Percentiles rank a stretch among this genome's conserved stretches.
phyloP scores from a whole-genome alignment of 2,113 vertebrate genomes.

The Prionailurus viverrinus region DNA sequence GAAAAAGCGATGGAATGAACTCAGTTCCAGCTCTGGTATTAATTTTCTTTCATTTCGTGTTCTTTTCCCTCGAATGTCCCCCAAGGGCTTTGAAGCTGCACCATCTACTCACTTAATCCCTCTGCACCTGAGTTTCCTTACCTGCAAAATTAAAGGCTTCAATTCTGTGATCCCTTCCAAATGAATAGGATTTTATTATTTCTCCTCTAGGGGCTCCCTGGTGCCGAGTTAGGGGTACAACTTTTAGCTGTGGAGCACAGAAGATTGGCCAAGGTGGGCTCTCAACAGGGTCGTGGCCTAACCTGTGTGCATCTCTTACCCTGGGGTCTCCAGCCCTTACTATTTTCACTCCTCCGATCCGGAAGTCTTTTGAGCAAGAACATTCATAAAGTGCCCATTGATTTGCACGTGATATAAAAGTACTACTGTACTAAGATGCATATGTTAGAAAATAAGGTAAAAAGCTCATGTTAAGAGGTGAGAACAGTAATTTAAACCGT shows the following conservation, averaged over 20 bases:
- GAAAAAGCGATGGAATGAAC: not conserved
- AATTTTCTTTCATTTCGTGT: conserved; percentile 22
- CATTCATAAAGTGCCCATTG: not conserved
- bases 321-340: not conserved
- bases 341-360: not conserved
- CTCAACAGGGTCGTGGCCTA: not conserved
- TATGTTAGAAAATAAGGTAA: not conserved
- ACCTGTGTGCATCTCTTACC: not conserved
- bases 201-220: not conserved
- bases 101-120: not conserved
- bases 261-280: not conserved
- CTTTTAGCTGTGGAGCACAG: not conserved
- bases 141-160: conserved; percentile 60
- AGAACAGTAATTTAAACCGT: not conserved
- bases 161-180: not conserved
- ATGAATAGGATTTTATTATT: conserved; percentile 29
- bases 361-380: not conserved
- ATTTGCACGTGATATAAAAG: not conserved
- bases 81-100: not conserved
- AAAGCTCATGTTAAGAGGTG: not conserved
- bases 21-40: not conserved
- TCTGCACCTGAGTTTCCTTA: not conserved
- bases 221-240: not conserved
- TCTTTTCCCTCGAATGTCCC: not conserved
- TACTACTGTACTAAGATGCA: not conserved